Evolutionary conservation across 1,140 invertebrate species (phyloP).

Genomic region (Ceratina australensis): DNA sequence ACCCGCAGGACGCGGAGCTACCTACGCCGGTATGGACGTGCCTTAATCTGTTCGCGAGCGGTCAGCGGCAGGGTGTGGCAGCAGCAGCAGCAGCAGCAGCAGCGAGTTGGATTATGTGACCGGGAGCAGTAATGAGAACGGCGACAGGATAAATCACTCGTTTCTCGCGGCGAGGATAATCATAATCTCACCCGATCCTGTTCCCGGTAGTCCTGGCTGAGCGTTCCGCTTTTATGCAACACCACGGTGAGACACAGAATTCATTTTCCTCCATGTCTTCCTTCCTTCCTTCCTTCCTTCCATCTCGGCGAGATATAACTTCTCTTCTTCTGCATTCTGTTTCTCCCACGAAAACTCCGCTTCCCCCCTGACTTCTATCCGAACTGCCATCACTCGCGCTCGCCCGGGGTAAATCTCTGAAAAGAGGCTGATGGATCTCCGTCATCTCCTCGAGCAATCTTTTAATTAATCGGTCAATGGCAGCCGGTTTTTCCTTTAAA

Average conservation of each 20-base stretch:
- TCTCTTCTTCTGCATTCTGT: constrained; percentile 37
- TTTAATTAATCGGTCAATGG: constrained; percentile 43
- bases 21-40: constrained; percentile 63
- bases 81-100: constrained; percentile 66
- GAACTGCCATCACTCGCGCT: constrained; percentile 9
- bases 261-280: constrained; percentile 71
- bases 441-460: constrained; percentile 1
- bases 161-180: constrained; percentile 72
- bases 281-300: constrained; percentile 61
- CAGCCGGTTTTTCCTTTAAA: background rate
- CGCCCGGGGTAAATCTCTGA: constrained; percentile 30
- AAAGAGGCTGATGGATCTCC: constrained; percentile 25
- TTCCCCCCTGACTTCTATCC: constrained; percentile 4
- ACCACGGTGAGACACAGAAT: constrained; percentile 67
- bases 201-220: constrained; percentile 59
- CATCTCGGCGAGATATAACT: constrained; percentile 70
- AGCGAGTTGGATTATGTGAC: constrained; percentile 70
- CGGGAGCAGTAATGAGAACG: constrained; percentile 74
- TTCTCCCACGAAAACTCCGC: background rate
- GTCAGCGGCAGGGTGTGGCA: constrained; percentile 71
- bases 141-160: constrained; percentile 76
- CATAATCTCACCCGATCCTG: constrained; percentile 70
- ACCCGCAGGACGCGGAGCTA: constrained; percentile 47
- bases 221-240: constrained; percentile 31
- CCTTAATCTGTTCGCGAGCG: constrained; percentile 66